These are phyloP conservation scores for Acromyrmex heyeri DNA, from an alignment of 1,140 invertebrate species.

Conservation along the genomic window DNA sequence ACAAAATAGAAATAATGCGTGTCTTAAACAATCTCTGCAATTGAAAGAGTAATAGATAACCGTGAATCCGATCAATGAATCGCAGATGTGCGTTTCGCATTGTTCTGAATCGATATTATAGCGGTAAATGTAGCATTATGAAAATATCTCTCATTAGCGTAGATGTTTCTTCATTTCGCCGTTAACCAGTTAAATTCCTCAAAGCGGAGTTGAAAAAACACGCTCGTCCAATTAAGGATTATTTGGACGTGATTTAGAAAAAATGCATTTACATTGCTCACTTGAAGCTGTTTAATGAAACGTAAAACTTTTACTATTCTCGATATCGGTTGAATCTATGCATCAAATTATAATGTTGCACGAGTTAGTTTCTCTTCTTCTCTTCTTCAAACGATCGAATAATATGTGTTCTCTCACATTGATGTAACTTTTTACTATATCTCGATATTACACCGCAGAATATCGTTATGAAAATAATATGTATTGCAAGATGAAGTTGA, in stretches of 20 bases:
- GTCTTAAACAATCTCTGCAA: constrained; percentile 44
- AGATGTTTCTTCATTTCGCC: constrained; percentile 31
- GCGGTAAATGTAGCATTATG: constrained; percentile 52
- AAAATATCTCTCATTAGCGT: constrained; percentile 48
- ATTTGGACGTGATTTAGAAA: background rate
- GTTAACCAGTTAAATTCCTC: constrained; percentile 23
- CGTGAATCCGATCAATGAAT: constrained; percentile 49
- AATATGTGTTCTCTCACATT: constrained; percentile 41
- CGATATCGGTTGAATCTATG: constrained; percentile 21
- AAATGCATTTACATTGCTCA: background rate
- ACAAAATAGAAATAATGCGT: constrained; percentile 53
- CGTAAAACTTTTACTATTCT: background rate
- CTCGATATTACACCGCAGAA: constrained; percentile 34
- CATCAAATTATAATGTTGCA: constrained; percentile 37
- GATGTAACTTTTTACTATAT: constrained; percentile 44
- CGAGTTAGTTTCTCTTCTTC: constrained; percentile 21
- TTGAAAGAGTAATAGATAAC: constrained; percentile 41
- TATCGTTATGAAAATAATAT: constrained; percentile 40
- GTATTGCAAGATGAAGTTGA: constrained; percentile 25
- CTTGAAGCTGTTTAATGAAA: background rate
- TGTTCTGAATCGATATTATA: constrained; percentile 45
- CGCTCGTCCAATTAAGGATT: constrained; percentile 3
- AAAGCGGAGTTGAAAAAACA: background rate
- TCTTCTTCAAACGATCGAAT: constrained; percentile 18
- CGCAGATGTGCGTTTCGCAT: constrained; percentile 19